Conservation (phyloP, 1,140 invertebrate species). For the Eubasilissa regina region DNA sequence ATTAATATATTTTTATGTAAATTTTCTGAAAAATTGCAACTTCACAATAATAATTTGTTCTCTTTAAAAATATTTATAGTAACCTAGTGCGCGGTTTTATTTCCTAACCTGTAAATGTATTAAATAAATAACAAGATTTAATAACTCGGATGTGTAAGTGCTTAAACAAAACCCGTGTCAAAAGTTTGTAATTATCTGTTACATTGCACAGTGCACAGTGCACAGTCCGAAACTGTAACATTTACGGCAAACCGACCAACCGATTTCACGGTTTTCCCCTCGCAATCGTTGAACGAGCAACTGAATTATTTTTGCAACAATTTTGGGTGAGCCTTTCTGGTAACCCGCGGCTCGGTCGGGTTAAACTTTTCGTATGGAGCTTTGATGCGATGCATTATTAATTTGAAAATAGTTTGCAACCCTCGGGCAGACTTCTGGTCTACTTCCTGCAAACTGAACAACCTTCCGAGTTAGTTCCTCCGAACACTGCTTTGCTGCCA, state of each 20-base stretch:
- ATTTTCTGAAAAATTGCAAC: too few relatives aligned
- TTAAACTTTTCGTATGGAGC: conserved; percentile 24
- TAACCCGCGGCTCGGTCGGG: conserved; percentile 12
- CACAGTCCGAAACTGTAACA: conserved; percentile 6
- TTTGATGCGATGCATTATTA: conserved; percentile 39
- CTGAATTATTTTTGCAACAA: conserved; percentile 37
- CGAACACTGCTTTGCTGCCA: too few relatives aligned
- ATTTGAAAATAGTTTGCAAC: conserved; percentile 30
- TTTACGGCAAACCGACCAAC: conserved; percentile 2
- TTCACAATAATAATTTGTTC: too few relatives aligned
- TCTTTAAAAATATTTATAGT: too few relatives aligned
- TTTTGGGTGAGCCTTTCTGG: conserved; percentile 5
- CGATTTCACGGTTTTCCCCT: background rate
- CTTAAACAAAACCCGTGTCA: background rate
- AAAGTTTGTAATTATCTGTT: background rate
- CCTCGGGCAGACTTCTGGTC: conserved; percentile 7
- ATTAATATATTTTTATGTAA: too few relatives aligned
- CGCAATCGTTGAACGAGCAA: conserved; percentile 3
- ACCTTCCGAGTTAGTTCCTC: background rate
- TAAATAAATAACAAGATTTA: too few relatives aligned
- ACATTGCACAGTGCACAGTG: background rate
- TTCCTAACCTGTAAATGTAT: too few relatives aligned
- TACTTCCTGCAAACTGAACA: conserved; percentile 10
- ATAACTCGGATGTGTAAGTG: background rate
- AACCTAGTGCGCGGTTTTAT: too few relatives aligned